A percentile compares a stretch with the other conserved stretches of the same genome.
Conservation (phyloP, 2,888 invertebrate genomes). For the Euplexia lucipara region DNA sequence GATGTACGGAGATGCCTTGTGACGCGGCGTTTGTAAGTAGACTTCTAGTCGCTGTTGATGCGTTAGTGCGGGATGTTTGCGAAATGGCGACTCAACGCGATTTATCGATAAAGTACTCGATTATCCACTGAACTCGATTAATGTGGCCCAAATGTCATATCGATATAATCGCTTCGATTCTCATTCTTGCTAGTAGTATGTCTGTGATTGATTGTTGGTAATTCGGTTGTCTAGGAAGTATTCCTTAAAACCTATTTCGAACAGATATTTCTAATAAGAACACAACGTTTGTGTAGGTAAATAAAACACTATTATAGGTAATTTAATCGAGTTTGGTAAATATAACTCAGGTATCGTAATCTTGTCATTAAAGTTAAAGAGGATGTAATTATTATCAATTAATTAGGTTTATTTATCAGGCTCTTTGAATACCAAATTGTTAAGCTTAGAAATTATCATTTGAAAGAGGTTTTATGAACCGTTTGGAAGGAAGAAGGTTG, state of each 20-base stretch:
- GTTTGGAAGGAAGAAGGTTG: conserved; percentile 16
- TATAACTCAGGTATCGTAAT: conserved; percentile 56
- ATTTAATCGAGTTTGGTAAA: conserved; percentile 62
- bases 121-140: conserved; percentile 4
- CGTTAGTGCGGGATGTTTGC: conserved; percentile 17
- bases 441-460: conserved; percentile 57
- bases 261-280: conserved; percentile 58
- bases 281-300: conserved; percentile 53
- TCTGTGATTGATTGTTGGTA: conserved; percentile 57
- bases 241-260: conserved; percentile 62
- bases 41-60: conserved; percentile 60
- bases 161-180: conserved; percentile 37
- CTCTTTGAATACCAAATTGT: conserved; percentile 61
- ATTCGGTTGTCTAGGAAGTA: conserved; percentile 45
- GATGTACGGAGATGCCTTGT: conserved; percentile 50
- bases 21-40: conserved; percentile 35
- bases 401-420: conserved; percentile 59
- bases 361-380: conserved; percentile 57
- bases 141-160: conserved; percentile 9
- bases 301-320: conserved; percentile 50
- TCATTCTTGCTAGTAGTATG: conserved; percentile 43
- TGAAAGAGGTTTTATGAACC: conserved; percentile 60
- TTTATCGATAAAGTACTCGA: conserved; percentile 36
- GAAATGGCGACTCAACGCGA: conserved; percentile 3
- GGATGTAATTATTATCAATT: conserved; percentile 52